These are phyloP conservation scores for Stegostoma tigrinum DNA, from an alignment of 2,113 vertebrate species.

Conservation along the genomic window DNA sequence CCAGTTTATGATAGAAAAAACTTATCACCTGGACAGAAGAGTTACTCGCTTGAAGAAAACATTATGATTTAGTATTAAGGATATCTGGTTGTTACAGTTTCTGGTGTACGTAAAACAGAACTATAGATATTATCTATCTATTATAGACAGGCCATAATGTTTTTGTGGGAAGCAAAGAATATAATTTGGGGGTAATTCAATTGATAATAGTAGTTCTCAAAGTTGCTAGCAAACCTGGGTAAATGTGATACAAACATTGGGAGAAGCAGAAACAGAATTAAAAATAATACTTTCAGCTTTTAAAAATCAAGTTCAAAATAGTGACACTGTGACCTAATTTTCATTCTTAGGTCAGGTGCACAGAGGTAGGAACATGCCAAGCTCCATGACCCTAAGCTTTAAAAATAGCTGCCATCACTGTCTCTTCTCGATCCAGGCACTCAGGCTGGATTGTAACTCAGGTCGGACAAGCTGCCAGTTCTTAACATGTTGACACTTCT, in stretches of 20 bases:
- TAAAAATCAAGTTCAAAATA: background rate
- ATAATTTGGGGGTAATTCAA: background rate
- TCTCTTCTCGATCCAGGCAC: no score
- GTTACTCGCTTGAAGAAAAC: background rate
- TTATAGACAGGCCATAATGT: background rate
- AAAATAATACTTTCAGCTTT: background rate
- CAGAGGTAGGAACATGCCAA: no score
- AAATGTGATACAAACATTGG: background rate
- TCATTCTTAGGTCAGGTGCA: no score
- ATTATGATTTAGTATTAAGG: background rate
- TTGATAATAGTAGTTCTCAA: background rate
- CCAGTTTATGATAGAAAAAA: background rate
- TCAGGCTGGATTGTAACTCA: no score
- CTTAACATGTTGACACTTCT: no score
- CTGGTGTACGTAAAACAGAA: background rate
- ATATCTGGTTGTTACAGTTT: background rate
- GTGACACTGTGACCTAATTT: no score
- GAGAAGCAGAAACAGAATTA: background rate
- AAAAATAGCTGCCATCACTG: no score
- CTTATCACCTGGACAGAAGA: constrained; percentile 11
- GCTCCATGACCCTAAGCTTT: no score
- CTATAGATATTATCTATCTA: background rate
- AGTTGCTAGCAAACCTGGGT: background rate
- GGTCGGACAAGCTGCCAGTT: no score
- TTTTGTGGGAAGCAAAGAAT: background rate